Percentiles rank a stretch among this genome's conserved stretches.
Conservation (phyloP, 1,140 invertebrate genomes). For the Nasonia giraulti region DNA sequence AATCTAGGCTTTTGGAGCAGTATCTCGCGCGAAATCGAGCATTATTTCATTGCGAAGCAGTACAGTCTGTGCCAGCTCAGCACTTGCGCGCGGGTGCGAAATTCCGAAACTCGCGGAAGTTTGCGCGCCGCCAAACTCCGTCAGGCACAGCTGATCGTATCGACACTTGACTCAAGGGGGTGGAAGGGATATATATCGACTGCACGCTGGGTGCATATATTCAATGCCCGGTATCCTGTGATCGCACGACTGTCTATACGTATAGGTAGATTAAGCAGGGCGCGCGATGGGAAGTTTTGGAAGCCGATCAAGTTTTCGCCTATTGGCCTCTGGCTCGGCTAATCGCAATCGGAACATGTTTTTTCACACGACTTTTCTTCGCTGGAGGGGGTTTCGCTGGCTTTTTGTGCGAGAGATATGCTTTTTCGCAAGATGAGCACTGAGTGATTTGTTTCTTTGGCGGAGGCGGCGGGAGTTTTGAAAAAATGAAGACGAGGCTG, state of each 20-base stretch:
- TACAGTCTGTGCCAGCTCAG: conserved; percentile 29
- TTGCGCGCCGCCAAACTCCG: conserved; percentile 19
- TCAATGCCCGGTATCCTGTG: not conserved
- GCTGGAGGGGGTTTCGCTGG: not conserved
- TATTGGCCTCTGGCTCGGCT: not conserved
- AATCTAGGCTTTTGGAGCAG: not conserved
- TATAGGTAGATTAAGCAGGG: too few species aligned
- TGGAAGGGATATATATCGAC: not conserved
- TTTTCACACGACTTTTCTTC: not conserved
- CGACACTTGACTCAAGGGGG: not conserved
- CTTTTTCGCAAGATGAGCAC: not conserved
- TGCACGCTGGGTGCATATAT: not conserved
- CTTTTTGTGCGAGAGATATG: not conserved
- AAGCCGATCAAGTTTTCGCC: conserved; percentile 36
- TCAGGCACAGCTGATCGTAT: conserved; percentile 19
- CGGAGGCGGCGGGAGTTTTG: not conserved
- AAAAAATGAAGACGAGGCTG: not conserved
- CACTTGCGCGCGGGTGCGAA: conserved; percentile 16
- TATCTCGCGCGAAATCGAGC: conserved; percentile 8
- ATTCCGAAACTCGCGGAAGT: conserved; percentile 31
- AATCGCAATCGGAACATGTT: not conserved
- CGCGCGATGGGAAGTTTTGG: not conserved
- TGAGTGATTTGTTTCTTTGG: not conserved
- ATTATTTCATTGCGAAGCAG: conserved; percentile 31
- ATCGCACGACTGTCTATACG: not conserved